Evolutionary conservation across 2,797 vertebrate genomes (phyloP), one percentile per base, ranked within the genome.

Genomic region (Ctenopoma multispine): DNA sequence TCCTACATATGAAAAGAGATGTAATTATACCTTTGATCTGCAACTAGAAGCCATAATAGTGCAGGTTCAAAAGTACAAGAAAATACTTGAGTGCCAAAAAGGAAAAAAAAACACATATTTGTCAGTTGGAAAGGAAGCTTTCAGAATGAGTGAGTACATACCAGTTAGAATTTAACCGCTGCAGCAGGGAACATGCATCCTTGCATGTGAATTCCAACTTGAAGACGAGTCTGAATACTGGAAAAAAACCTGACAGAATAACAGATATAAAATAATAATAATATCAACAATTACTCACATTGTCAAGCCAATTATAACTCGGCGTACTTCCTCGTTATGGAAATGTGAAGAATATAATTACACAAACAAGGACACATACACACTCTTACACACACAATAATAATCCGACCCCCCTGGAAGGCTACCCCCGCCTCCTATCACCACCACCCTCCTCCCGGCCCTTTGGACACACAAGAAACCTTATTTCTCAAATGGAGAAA

Each of bases 261-360:
- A 79, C 60, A 78, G 6, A 17, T 17, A 80, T 76, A 71, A 82
- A 61, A 82, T 68, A 68, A 50, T 50, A 72, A 63, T 36, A 80
- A 61, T 47, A 71, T 83, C 69, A 87, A 91, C 84, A 87, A 89
- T 92, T 88, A 88, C 88, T 92, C 86, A 85, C 88, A 89, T 84
- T 83, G 88, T 92, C 89, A 87, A 82, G 86, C 90, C 92, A 94
- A 95, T 93, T 94, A 93, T 85, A 89, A 72, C 83, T 80, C 75
- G 85, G 84, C 75, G 81, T 85, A 78, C 70, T 88, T 78, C 70
- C 81, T 87, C 80, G 29, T 31, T 84, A 66, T 86, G 86, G 88
- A 87, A 88, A 88, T 88, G 67, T 74, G 40, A 34, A 63, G 74
- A 87, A 80, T 87, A 87, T 90, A 90, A 89, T 91, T 90, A 90